These are phyloP conservation scores for Alcedo atthis DNA, from an alignment of 2,797 vertebrate species.

Conservation along the genomic window DNA sequence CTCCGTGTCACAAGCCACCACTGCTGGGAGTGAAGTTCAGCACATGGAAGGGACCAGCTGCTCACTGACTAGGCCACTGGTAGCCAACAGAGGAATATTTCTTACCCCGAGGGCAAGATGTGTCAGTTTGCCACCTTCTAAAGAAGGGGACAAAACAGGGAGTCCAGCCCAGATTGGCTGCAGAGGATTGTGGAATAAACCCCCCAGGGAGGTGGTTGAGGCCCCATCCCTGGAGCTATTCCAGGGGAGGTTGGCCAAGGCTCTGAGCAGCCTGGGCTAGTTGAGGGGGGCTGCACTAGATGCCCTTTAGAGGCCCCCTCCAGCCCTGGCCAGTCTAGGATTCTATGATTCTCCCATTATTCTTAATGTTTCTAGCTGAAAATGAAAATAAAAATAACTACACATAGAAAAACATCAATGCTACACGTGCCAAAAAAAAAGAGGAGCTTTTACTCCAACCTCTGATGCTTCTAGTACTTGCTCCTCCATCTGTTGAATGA, in stretches of 20 bases:
- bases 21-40: background rate
- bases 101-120: background rate
- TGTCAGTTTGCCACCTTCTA: background rate
- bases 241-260: too few species aligned
- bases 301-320: too few species aligned
- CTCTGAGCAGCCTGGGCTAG: too few species aligned
- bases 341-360: background rate
- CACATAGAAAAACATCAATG: background rate
- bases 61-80: background rate
- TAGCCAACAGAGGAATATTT: background rate
- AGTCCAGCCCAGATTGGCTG: background rate
- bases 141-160: background rate
- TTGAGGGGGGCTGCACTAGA: too few species aligned
- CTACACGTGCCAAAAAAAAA: background rate
- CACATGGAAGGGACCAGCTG: rapidly evolving
- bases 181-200: background rate
- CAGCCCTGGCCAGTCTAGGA: too few species aligned
- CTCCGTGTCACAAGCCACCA: background rate
- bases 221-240: too few species aligned
- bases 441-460: background rate
- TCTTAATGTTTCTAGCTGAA: background rate
- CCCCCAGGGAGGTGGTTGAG: too few species aligned
- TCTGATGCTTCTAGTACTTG: background rate
- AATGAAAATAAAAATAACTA: background rate
- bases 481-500: background rate